These are phyloP conservation scores for Heliconius hortense DNA, from an alignment of 2,888 invertebrate genomes.

Conservation along the genomic window DNA sequence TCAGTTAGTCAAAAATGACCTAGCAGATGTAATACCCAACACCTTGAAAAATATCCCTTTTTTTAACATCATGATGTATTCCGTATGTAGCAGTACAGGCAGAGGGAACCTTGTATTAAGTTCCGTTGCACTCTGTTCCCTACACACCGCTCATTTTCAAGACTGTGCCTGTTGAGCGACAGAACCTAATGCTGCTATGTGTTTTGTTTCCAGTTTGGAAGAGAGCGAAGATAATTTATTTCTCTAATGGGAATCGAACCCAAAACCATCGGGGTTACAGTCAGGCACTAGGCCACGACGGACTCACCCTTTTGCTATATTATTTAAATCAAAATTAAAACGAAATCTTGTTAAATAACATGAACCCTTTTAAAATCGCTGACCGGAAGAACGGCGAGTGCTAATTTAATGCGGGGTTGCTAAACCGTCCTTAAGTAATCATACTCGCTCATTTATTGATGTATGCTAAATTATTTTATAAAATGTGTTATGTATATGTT, in stretches of 20 bases:
- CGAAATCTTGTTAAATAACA: conserved; percentile 1
- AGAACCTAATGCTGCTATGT: background rate
- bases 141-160: background rate
- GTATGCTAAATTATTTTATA: background rate
- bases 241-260: no score
- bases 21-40: no score
- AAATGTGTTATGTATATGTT: background rate
- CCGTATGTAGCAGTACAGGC: background rate
- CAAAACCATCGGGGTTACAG: no score
- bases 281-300: no score
- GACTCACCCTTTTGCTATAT: background rate
- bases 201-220: no score
- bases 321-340: conserved; percentile 6
- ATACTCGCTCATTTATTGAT: conserved; percentile 4
- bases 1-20: no score
- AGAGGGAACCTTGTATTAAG: background rate
- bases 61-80: no score
- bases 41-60: no score
- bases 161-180: background rate
- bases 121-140: background rate
- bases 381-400: conserved; percentile 6
- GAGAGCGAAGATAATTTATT: background rate
- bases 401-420: conserved; percentile 14
- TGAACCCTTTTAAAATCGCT: background rate
- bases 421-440: background rate